Base-by-base conservation (phyloP, 1,140 invertebrate species). In the Cyrtorhinus lividipennis region DNA sequence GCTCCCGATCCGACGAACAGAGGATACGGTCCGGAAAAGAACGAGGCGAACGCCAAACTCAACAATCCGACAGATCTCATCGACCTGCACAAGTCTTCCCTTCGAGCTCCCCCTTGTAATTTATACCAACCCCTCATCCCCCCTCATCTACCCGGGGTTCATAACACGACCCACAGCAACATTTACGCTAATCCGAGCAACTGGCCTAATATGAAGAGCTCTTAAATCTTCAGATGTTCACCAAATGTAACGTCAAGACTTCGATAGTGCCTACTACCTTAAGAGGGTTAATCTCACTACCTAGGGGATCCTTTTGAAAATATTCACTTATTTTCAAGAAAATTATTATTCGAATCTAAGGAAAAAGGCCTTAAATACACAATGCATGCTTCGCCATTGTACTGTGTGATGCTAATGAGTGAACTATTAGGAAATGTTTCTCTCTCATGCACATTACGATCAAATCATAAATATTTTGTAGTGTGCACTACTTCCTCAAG, bases 31-130 rank as follows among this genome's bases (percentile, higher is more conserved):
- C 57, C 57, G 20, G 56, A 67, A 27, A 67, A 67, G 30, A 67
- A 67, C 38, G 64, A 67, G 48, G 62, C 66, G 10, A 65, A 67
- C 30, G 66, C 64, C 13, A 67, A 67, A 48, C 64, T 67, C 24
- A 67, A 67, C 44, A 24, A 57, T 22, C 57, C 62, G 2, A 46
- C 48, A 2, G 62, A 66, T 45, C 26, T 64, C 23, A 63, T 64
- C 3, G 65, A 64, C 24, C 56, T 64, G 1, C 62, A 66, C 44
- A 66, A 64, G 30, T 56, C 62, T 12, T 46, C 23, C 24, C 46
- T 46, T 23, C 63, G 60, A 44, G 63, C 63, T n/a, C 56, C 60
- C 22, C 48, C 59, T 25, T 64, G 62, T 20, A 64, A 64, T 27
- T 25, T 64, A 10, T 66, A 62, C 26, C 65, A 64, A 24, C 62